Evolutionary conservation across 1,140 invertebrate genomes (phyloP).

Genomic region (Augochlora pura): DNA sequence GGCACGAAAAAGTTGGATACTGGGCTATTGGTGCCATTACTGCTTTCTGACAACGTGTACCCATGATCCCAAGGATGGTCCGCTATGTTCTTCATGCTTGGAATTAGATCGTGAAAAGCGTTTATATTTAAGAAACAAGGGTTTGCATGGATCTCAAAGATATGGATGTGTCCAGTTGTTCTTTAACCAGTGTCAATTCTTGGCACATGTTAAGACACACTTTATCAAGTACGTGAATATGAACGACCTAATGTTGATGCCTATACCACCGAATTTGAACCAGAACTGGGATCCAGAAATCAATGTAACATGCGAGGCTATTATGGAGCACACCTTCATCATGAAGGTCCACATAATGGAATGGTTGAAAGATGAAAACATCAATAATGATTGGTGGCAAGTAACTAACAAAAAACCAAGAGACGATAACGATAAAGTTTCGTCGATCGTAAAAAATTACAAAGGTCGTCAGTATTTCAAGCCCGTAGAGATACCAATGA

Average conservation of each 20-base stretch:
- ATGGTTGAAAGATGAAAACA: slow-evolving; percentile 65
- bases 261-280: slow-evolving; percentile 61
- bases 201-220: slow-evolving; percentile 70
- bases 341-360: slow-evolving; percentile 69
- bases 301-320: slow-evolving; percentile 63
- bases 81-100: slow-evolving; percentile 54
- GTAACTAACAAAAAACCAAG: slow-evolving; percentile 35
- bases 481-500: slow-evolving; percentile 21
- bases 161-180: slow-evolving; percentile 68
- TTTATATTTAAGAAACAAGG: slow-evolving; percentile 57
- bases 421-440: slow-evolving; percentile 40
- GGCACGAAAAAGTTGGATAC: slow-evolving; percentile 69
- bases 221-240: slow-evolving; percentile 60
- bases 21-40: slow-evolving; percentile 71
- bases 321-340: slow-evolving; percentile 73
- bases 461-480: slow-evolving; percentile 37
- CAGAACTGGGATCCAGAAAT: slow-evolving; percentile 62
- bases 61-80: slow-evolving; percentile 36
- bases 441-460: slow-evolving; percentile 52
- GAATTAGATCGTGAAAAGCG: slow-evolving; percentile 59
- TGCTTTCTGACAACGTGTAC: slow-evolving; percentile 66
- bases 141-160: slow-evolving; percentile 59
- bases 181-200: slow-evolving; percentile 76
- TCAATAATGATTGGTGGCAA: slow-evolving; percentile 70
- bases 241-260: slow-evolving; percentile 73